Evolutionary conservation across 2,888 invertebrate genomes (phyloP), one percentile per base, ranked within the genome.

Genomic region (Notodonta ziczac): DNA sequence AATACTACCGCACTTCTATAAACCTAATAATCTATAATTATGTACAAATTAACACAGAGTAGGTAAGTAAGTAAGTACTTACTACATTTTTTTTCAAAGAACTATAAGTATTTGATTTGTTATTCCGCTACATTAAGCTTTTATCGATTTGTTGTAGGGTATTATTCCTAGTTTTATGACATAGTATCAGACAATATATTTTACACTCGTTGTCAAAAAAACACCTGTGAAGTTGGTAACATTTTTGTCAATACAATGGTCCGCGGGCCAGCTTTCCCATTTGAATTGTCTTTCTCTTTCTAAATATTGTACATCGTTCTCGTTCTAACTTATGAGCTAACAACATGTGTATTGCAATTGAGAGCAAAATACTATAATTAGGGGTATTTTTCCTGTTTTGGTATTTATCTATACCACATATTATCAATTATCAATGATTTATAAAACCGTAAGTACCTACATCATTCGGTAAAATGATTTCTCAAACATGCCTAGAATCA

Each of bases 221-320:
- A 56, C 39, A 44, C 6, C 35, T 42, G 35, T n/a, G 35, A n/a
- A 39, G 14, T 44, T 44, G 44, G 56, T 56, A 56, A 14, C 32
- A 40, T 16, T 16, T 16, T 44, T 76, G 72, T 69, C 70, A 74
- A 78, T 78, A 75, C 71, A 71, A 69, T 60, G 90, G 86, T 88
- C 85, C 92, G 92, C 89, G 84, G 92, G 91, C 92, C 87, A 93
- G 91, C 84, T 82, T 78, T 77, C 88, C 90, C 87, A 57, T 70
- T 53, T 44, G 74, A 69, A 68, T 72, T 52, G 40, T 62, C 78
- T 75, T 35, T 87, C 91, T 84, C 87, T 83, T 71, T 90, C 86
- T 60, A 61, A 69, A 71, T 72, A 46, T 62, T 58, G 56, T 84
- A 71, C 63, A 56, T 70, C 75, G 69, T 6, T 86, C 86, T 83